phyloP scores from a whole-genome alignment of 2,888 invertebrate genomes.

The Digitonthophagus gazella region DNA sequence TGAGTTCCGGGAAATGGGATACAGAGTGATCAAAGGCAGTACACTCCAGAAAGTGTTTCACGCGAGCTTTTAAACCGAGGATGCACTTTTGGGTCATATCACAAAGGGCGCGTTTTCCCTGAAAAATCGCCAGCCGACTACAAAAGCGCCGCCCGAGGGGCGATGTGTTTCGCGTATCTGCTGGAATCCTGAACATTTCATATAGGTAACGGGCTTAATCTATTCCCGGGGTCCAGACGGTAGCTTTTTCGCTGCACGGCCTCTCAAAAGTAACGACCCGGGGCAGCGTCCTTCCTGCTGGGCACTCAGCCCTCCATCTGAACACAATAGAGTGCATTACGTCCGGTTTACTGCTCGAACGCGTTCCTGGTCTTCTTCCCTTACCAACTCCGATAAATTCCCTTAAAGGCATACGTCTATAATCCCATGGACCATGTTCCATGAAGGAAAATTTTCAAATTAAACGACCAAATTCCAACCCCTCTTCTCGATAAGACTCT shows the following conservation, averaged over 20 bases:
- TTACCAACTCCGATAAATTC: background rate
- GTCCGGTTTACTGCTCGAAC: constrained; percentile 8
- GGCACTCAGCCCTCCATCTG: background rate
- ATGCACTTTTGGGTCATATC: background rate
- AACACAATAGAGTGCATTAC: constrained; percentile 11
- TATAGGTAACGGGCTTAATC: constrained; percentile 13
- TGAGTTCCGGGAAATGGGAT: background rate
- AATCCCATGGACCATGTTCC: background rate
- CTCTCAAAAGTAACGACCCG: background rate
- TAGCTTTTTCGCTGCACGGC: background rate
- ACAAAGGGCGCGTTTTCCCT: background rate
- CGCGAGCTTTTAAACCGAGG: background rate
- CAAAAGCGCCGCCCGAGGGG: background rate
- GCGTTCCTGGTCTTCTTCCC: background rate
- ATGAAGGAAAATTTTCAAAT: background rate
- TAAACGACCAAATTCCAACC: background rate
- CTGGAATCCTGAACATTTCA: constrained; percentile 6
- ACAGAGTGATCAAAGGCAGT: background rate
- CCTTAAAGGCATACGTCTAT: background rate
- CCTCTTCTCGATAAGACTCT: background rate
- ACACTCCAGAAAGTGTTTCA: background rate
- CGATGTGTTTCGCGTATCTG: constrained; percentile 2
- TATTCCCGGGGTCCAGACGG: constrained; percentile 3
- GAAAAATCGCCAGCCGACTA: background rate
- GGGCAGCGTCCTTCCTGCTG: background rate